A percentile compares a stretch with the other conserved stretches of the same genome.
Evolutionary conservation across 2,113 vertebrate species (phyloP).

Genomic region (Cottus gobio): DNA sequence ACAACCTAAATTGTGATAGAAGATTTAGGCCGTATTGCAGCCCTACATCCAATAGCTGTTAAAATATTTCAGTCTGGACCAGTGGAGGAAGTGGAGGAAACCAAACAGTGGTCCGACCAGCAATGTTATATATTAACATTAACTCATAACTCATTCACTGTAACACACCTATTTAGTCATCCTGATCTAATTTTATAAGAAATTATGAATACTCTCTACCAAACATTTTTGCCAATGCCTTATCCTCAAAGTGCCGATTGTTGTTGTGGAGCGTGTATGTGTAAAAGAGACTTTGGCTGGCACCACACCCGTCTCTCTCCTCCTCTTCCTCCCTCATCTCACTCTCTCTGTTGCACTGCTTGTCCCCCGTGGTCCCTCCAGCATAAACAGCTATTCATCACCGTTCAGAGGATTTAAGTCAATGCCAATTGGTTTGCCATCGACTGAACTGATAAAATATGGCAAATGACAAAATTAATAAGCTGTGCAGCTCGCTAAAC

Average conservation of each 20-base stretch:
- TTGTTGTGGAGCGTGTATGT: background rate
- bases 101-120: too few relatives aligned
- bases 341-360: constrained; percentile 39
- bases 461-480: constrained; percentile 69
- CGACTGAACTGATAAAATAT: constrained; percentile 64
- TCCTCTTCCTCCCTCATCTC: constrained; percentile 25
- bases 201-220: background rate
- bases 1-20: background rate
- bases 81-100: background rate
- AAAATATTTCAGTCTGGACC: background rate
- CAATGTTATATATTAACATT: too few relatives aligned
- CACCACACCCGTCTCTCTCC: constrained; percentile 40
- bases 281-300: constrained; percentile 5
- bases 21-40: background rate
- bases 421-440: constrained; percentile 71
- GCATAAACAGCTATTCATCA: constrained; percentile 72
- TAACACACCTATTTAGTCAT: background rate
- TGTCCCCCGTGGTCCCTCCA: constrained; percentile 30
- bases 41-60: background rate
- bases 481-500: constrained; percentile 31
- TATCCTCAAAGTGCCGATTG: too few relatives aligned
- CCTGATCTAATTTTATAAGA: background rate
- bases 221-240: background rate
- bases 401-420: constrained; percentile 57
- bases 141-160: background rate